These are phyloP conservation scores for Hesperophylax magnus DNA, from an alignment of 1,140 invertebrate species.

Conservation along the genomic window DNA sequence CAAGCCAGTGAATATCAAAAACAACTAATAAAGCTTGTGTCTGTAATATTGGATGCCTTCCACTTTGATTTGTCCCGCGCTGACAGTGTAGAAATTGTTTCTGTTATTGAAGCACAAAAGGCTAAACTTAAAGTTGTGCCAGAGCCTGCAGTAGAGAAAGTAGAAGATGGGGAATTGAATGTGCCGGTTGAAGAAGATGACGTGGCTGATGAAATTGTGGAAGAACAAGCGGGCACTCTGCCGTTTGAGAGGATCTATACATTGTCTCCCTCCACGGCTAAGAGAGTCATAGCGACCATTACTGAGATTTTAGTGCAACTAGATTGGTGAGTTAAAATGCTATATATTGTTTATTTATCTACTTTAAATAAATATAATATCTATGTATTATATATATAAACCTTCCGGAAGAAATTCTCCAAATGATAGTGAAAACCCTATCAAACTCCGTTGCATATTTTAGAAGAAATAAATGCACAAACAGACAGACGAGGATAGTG, in stretches of 20 bases:
- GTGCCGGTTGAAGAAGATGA: slow-evolving; percentile 61
- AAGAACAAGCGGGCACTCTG: slow-evolving; percentile 47
- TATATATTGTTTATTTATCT: background rate
- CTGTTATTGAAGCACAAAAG: slow-evolving; percentile 7
- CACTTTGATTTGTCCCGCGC: slow-evolving; percentile 90
- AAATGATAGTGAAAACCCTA: too few species aligned
- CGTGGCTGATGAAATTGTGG: slow-evolving; percentile 50
- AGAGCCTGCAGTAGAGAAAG: slow-evolving; percentile 51
- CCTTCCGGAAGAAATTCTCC: too few species aligned
- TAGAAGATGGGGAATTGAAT: slow-evolving; percentile 59
- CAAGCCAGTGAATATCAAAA: slow-evolving; percentile 83
- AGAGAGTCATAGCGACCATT: slow-evolving; percentile 80
- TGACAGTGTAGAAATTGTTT: slow-evolving; percentile 54
- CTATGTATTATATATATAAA: too few species aligned
- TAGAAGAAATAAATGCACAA: too few species aligned
- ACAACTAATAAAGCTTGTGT: slow-evolving; percentile 84
- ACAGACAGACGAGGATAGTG: too few species aligned
- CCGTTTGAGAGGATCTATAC: slow-evolving; percentile 72
- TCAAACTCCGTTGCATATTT: too few species aligned
- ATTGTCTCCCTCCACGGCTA: slow-evolving; percentile 80
- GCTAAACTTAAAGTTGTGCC: slow-evolving; percentile 58
- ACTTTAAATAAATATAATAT: slow-evolving; percentile 3
- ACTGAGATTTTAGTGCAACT: slow-evolving; percentile 70
- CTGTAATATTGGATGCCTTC: slow-evolving; percentile 90
- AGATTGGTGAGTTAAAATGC: slow-evolving; percentile 63